phyloP scores from a whole-genome alignment of 2,113 vertebrate genomes.

The Malurus elegans region DNA sequence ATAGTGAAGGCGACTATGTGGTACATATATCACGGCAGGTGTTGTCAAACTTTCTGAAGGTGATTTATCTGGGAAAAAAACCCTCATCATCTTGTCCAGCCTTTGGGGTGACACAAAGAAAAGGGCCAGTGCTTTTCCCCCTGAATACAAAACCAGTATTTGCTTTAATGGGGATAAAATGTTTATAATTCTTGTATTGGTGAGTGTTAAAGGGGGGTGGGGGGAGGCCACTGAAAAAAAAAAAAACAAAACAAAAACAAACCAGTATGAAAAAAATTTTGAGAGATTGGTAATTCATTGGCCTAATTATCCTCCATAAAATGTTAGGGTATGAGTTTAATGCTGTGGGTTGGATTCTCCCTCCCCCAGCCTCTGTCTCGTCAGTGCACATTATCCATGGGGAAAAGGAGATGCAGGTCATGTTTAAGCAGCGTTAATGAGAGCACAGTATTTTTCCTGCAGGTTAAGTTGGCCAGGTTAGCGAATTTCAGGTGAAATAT shows the following conservation, averaged over 20 bases:
- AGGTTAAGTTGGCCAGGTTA: slow-evolving; percentile 33
- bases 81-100: background rate
- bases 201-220: background rate
- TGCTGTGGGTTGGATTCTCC: slow-evolving; percentile 34
- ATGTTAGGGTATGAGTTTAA: slow-evolving; percentile 20
- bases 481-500: background rate
- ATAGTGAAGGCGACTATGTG: background rate
- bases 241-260: background rate
- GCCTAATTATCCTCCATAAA: slow-evolving; percentile 42
- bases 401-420: slow-evolving; percentile 53
- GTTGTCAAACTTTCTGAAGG: background rate
- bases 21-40: background rate
- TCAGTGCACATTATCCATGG: slow-evolving; percentile 24
- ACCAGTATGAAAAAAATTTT: background rate
- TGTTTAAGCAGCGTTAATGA: slow-evolving; percentile 46
- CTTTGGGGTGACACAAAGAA: background rate
- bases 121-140: background rate
- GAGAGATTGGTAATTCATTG: slow-evolving; percentile 37
- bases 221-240: background rate
- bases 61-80: background rate
- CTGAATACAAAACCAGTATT: background rate
- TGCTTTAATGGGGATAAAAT: background rate
- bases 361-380: background rate
- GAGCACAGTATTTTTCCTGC: slow-evolving; percentile 29
- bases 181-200: background rate